Conservation (phyloP, 2,113 vertebrate genomes). For the Melanotaenia duboulayi region DNA sequence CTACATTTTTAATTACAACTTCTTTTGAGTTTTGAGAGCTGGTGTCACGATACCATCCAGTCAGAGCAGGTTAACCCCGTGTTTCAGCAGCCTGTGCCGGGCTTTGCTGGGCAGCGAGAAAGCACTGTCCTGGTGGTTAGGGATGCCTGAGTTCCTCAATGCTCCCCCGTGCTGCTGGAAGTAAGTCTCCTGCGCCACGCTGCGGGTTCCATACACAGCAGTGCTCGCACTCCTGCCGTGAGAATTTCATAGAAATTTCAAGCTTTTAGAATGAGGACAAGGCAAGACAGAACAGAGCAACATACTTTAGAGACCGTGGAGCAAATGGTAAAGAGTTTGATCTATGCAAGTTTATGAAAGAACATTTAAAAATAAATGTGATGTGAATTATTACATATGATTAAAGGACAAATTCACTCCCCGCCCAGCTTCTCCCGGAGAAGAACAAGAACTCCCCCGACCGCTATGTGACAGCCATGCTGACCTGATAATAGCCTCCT, state of each 20-base stretch:
- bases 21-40: not conserved
- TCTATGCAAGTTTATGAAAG: not conserved
- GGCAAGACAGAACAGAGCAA: not conserved
- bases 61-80: slow-evolving; percentile 94
- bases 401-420: slow-evolving; percentile 30
- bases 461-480: slow-evolving; percentile 57
- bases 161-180: slow-evolving; percentile 87
- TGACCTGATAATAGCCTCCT: slow-evolving; percentile 92
- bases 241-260: slow-evolving; percentile 18
- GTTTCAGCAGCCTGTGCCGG: slow-evolving; percentile 91
- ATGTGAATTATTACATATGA: not conserved
- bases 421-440: slow-evolving; percentile 8
- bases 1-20: not conserved
- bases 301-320: not conserved
- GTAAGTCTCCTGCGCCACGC: slow-evolving; percentile 88
- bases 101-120: slow-evolving; percentile 89
- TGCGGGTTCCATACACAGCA: slow-evolving; percentile 87
- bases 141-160: slow-evolving; percentile 88
- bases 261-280: not conserved
- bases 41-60: fast-evolving
- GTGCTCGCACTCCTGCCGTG: slow-evolving; percentile 85
- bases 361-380: not conserved
- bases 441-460: slow-evolving; percentile 15
- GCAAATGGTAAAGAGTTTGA: not conserved
- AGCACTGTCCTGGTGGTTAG: slow-evolving; percentile 88